phyloP scores from a whole-genome alignment of 2,797 vertebrate species.

The Ctenosaura bakeri region DNA sequence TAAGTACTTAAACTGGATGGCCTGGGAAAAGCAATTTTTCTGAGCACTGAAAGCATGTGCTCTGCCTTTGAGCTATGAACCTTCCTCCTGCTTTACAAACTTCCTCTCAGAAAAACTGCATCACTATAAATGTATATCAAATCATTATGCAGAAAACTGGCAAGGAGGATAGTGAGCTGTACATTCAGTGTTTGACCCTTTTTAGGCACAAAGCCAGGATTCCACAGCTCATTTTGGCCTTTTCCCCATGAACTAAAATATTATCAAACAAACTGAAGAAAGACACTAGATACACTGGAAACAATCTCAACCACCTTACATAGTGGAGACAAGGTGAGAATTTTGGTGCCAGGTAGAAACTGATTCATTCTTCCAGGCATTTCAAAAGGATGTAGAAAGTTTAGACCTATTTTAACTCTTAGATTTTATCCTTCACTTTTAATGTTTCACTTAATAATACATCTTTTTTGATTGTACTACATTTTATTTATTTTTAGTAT shows the following conservation, averaged over 20 bases:
- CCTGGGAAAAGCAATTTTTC: background rate
- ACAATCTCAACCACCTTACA: background rate
- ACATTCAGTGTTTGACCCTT: constrained; percentile 43
- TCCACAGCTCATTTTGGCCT: background rate
- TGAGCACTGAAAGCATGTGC: background rate
- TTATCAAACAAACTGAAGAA: background rate
- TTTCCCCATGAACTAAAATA: background rate
- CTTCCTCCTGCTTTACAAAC: background rate
- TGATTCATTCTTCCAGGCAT: background rate
- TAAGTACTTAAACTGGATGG: background rate
- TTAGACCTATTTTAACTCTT: background rate
- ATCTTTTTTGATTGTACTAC: background rate
- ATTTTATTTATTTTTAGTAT: background rate
- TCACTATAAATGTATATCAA: constrained; percentile 68
- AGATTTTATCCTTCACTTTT: background rate
- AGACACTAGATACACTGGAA: background rate
- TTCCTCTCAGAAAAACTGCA: constrained; percentile 63
- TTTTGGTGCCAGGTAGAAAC: background rate
- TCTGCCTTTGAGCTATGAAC: background rate
- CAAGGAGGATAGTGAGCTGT: constrained; percentile 47
- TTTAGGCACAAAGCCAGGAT: constrained; percentile 18
- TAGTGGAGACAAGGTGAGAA: background rate
- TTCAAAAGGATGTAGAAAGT: background rate
- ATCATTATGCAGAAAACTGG: constrained; percentile 53
- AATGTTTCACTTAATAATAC: too few species aligned